These are phyloP conservation scores for Ctenodactylus gundi DNA, from an alignment of 2,113 vertebrate species.

Conservation along the genomic window DNA sequence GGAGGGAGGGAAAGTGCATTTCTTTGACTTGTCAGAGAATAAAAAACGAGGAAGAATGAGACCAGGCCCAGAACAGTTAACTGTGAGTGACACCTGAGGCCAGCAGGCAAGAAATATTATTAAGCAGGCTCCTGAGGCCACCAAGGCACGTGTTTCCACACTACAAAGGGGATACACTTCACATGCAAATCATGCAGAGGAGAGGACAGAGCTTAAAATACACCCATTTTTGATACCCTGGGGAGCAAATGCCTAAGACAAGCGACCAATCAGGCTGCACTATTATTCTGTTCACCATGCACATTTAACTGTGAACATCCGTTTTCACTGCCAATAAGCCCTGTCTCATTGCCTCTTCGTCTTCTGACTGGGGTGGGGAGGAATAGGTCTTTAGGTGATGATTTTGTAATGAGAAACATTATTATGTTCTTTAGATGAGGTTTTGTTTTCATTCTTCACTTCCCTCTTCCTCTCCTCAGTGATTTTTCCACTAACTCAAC, in stretches of 20 bases:
- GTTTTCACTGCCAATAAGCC: slow-evolving; percentile 84
- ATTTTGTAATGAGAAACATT: slow-evolving; percentile 65
- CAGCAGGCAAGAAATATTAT: not conserved
- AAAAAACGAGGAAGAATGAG: not conserved
- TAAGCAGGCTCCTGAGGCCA: not conserved
- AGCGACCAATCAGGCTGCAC: slow-evolving; percentile 76
- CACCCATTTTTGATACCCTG: slow-evolving; percentile 1
- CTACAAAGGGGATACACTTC: not conserved
- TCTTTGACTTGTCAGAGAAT: too few relatives aligned
- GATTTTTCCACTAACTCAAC: slow-evolving; percentile 58
- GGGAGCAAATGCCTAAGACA: slow-evolving; percentile 73
- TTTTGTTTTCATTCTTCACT: slow-evolving; percentile 62
- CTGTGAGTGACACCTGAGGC: not conserved
- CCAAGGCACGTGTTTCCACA: not conserved
- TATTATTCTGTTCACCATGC: slow-evolving; percentile 71
- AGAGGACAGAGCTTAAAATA: not conserved
- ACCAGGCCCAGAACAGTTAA: not conserved
- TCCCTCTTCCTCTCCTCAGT: not conserved
- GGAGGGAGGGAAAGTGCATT: not conserved
- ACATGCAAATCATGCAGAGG: not conserved
- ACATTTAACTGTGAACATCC: slow-evolving; percentile 82
- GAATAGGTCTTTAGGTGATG: slow-evolving; percentile 76
- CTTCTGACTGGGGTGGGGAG: slow-evolving; percentile 74
- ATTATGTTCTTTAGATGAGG: slow-evolving; percentile 59
- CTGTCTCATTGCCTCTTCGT: slow-evolving; percentile 80